Evolutionary conservation across 2,113 vertebrate species (phyloP).

Genomic region (Oriolus oriolus): DNA sequence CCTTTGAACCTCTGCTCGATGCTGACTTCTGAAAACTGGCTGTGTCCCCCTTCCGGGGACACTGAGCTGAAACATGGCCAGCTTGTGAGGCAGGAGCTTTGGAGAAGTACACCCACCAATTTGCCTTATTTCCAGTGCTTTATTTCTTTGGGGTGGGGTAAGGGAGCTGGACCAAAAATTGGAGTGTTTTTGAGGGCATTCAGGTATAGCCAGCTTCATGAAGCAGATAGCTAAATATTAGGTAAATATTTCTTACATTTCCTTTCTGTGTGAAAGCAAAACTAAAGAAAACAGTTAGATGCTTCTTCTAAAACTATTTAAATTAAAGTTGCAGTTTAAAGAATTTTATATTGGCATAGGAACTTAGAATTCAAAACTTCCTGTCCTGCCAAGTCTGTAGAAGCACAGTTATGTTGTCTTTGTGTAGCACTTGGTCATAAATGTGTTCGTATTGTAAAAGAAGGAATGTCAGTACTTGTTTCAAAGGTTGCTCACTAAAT

Average conservation of each 20-base stretch:
- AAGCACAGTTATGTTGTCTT: not conserved
- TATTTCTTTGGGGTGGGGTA: not conserved
- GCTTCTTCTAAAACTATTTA: not conserved
- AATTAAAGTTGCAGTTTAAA: not conserved
- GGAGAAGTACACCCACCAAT: not conserved
- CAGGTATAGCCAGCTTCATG: not conserved
- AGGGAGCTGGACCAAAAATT: not conserved
- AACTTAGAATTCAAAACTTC: not conserved
- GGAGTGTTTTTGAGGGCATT: not conserved
- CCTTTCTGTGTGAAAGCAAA: not conserved
- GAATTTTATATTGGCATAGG: not conserved
- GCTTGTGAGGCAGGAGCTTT: not conserved
- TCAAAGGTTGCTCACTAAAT: not conserved
- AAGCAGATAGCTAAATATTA: not conserved
- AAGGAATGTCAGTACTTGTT: not conserved
- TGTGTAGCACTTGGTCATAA: not conserved
- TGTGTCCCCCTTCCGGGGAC: not conserved
- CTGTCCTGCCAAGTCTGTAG: not conserved
- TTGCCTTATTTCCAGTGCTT: not conserved
- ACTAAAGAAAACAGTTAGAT: not conserved
- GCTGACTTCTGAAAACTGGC: not conserved
- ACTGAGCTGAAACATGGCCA: not conserved
- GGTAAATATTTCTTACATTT: not conserved
- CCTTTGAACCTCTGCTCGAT: not conserved
- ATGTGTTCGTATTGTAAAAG: not conserved